Base-by-base conservation (phyloP, 1,140 invertebrate species). In the Caenorhabditis elegans region DNA sequence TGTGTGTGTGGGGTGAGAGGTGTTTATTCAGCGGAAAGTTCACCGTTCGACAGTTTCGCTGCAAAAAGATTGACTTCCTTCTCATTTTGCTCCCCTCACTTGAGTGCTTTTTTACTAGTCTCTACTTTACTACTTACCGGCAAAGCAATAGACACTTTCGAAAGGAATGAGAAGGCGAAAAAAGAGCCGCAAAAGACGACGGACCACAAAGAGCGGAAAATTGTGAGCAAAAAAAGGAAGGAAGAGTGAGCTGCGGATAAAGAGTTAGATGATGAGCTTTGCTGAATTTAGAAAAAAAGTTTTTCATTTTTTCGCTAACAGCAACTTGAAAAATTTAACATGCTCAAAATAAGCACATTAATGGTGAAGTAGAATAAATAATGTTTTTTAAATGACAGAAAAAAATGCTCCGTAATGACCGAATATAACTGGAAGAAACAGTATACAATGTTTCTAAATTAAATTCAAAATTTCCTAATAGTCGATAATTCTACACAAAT, bases 21-120 rank as follows among this genome's bases (percentile, higher is more conserved):
- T 70, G 60, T 70, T 70, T 70, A 70, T 70, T 70, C 60, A 70
- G 60, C 60, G 60, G 60, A 70, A 70, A 70, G 31, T 70, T 70
- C 60, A 70, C 60, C 60, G 60, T 70, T 70, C 31, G 34, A 70
- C 60, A 43, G 34, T 39, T 39, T 36, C 34, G 36, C 39, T 36
- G 34, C 34, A 70, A 39, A 22, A n/a, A 22, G 31, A 70, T 70
- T 39, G 34, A 70, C 60, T 70, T 70, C 60, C 60, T 39, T 3
- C 60, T 70, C 60, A 70, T 70, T 60, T 60, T 36, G 60, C 60
- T 70, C 34, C 3, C 34, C 19, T 39, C 34, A n/a, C 34, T 70
- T 70, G 34, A 39, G 34, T 70, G 31, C 34, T 70, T 70, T 70
- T 70, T 39, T 13, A 43, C 34, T 70, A 43, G 17, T 53, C 19